These are phyloP conservation scores for Sebastes fasciatus DNA, from an alignment of 2,113 vertebrate species.

Conservation along the genomic window DNA sequence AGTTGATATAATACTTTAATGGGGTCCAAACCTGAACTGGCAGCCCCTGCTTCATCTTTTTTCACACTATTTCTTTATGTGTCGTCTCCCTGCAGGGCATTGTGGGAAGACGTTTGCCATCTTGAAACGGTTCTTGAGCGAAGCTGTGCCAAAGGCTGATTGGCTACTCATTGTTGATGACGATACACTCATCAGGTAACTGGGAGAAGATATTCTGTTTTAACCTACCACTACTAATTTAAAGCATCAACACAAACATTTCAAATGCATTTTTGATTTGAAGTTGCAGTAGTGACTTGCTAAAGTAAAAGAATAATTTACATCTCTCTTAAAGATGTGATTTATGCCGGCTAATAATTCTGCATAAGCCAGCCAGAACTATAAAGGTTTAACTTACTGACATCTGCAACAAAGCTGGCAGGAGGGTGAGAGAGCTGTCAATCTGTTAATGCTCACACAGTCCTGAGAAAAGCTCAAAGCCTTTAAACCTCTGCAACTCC, in stretches of 20 bases:
- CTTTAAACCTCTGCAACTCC: neutral
- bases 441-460: neutral
- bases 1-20: neutral
- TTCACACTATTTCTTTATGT: neutral
- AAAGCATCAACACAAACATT: neutral
- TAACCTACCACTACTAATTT: neutral
- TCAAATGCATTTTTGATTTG: neutral
- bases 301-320: neutral
- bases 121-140: slow-evolving; percentile 89
- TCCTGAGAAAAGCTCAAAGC: neutral
- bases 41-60: neutral
- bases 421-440: neutral
- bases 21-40: neutral
- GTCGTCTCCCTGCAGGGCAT: slow-evolving; percentile 84
- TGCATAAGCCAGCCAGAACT: neutral
- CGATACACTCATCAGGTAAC: slow-evolving; percentile 82
- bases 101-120: slow-evolving; percentile 97
- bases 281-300: neutral
- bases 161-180: slow-evolving; percentile 93
- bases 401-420: neutral
- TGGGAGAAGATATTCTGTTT: neutral
- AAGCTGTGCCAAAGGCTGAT: slow-evolving; percentile 72
- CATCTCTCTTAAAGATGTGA: neutral
- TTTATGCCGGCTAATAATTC: neutral
- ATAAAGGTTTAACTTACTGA: neutral